Base-by-base conservation (phyloP, 2,113 vertebrate genomes). In the Dolichotis patagonum region DNA sequence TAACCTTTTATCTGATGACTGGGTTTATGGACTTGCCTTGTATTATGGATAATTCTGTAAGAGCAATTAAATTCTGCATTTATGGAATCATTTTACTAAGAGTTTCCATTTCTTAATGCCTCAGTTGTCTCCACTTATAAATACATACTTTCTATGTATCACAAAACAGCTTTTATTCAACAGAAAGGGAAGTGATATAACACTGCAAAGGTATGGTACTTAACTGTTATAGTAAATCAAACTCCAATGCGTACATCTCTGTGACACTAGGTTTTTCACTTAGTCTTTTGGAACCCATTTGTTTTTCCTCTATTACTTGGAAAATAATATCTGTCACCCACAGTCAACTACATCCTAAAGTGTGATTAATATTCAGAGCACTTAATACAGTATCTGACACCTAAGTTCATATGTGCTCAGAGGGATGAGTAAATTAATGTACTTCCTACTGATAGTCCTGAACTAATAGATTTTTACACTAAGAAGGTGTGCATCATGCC, bases 51-150 rank as follows among this genome's bases (percentile, higher is more conserved):
- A 77, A 63, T 94, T 98, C 81, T 92, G 22, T 63, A 54, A 81
- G 8, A n/a, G 8, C 94, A 94, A 46, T 90, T 22, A 97, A 96
- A 94, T 96, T 8, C 26, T 88, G 43, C 16, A 85, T 92, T 97
- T 96, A 71, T 46, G 88, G 60, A 95, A 77, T 78, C 41, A 86
- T 92, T 92, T 94, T 38, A 20, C 67, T 30, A 90, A 91, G 80
- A 14, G 30, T 41, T 84, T 94, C 46, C 49, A 91, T 88, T 98
- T 98, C n/a, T 19, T 96, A 91, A 96, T 89, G 41, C 54, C 92
- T 92, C 82, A 43, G 17, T 96, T 94, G 90, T 60, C 52, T 92
- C 86, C 11, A 88, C 16, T 30, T 1, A 0, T 14, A 52, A 19
- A 49, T 49, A 14, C 43, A 49, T 49, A 49, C 2, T 22, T 49